A percentile compares a stretch with the other conserved stretches of the same genome.
Evolutionary conservation across 2,888 invertebrate species (phyloP).

Genomic region (Nomada flava): DNA sequence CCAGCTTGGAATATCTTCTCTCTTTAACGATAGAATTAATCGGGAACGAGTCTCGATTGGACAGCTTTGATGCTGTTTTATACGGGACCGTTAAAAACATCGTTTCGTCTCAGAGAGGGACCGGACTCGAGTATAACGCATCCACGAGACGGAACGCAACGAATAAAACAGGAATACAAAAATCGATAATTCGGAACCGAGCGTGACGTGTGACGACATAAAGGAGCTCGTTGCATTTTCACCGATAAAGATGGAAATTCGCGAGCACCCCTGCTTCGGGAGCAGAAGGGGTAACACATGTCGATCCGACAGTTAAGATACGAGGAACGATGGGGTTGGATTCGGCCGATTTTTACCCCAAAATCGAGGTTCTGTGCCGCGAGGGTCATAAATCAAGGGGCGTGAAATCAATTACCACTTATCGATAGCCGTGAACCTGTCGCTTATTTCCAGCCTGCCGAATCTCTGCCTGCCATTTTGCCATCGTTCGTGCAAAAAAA

Average conservation of each 20-base stretch:
- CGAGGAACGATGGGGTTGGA: slow-evolving; percentile 73
- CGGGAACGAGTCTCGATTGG: too few relatives aligned
- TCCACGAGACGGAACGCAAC: background rate
- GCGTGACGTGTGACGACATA: slow-evolving; percentile 13
- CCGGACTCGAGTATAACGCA: background rate
- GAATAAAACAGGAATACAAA: background rate
- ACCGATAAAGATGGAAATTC: slow-evolving; percentile 70
- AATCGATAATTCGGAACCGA: slow-evolving; percentile 11
- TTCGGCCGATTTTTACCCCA: slow-evolving; percentile 80
- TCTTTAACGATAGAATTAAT: too few relatives aligned
- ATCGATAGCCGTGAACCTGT: slow-evolving; percentile 73
- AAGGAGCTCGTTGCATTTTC: slow-evolving; percentile 33
- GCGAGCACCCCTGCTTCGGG: slow-evolving; percentile 35
- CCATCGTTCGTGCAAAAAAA: background rate
- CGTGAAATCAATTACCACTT: slow-evolving; percentile 84
- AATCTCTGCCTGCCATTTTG: background rate
- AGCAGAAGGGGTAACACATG: slow-evolving; percentile 71
- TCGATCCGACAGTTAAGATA: slow-evolving; percentile 59
- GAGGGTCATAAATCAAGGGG: slow-evolving; percentile 81
- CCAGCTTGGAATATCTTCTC: too few relatives aligned
- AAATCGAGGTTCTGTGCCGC: slow-evolving; percentile 77
- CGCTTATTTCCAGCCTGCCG: background rate
- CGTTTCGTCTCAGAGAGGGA: too few relatives aligned
- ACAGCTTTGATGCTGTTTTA: too few relatives aligned
- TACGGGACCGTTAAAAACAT: too few relatives aligned